Percentiles rank a stretch among this genome's conserved stretches.
phyloP scores from a whole-genome alignment of 2,113 vertebrate genomes.

The Zeus faber region DNA sequence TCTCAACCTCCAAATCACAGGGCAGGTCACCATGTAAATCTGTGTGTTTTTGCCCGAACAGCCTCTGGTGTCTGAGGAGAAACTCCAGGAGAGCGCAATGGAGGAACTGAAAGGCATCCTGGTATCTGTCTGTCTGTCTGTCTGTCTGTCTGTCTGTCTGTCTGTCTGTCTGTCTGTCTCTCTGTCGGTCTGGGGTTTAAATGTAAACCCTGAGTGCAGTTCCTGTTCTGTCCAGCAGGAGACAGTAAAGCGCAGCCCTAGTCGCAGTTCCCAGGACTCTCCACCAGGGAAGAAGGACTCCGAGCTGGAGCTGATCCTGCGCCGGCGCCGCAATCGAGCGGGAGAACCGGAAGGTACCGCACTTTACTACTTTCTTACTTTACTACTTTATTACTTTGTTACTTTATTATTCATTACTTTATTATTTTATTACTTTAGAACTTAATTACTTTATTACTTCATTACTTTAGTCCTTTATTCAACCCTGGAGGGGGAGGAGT shows the following conservation, averaged over 20 bases:
- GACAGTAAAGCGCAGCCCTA: conserved; percentile 78
- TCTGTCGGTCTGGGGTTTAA: not conserved
- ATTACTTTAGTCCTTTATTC: too few relatives aligned
- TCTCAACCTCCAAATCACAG: too few relatives aligned
- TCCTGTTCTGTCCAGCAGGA: conserved; percentile 53
- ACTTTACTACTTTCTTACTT: conserved; percentile 7
- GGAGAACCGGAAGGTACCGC: conserved; percentile 66
- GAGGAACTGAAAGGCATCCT: conserved; percentile 81
- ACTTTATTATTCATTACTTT: too few relatives aligned
- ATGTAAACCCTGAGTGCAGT: not conserved
- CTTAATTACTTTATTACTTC: too few relatives aligned
- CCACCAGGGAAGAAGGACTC: conserved; percentile 70
- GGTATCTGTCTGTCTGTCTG: conserved; percentile 48
- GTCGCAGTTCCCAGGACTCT: conserved; percentile 73
- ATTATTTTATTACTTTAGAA: too few relatives aligned
- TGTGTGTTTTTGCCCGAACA: conserved; percentile 34
- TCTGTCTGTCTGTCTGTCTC: not conserved
- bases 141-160: not conserved
- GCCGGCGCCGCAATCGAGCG: conserved; percentile 76
- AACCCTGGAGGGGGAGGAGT: too few relatives aligned
- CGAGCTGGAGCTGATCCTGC: conserved; percentile 79
- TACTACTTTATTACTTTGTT: too few relatives aligned
- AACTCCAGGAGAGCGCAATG: conserved; percentile 79
- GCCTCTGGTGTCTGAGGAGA: conserved; percentile 61
- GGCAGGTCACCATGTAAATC: too few relatives aligned